phyloP scores from a whole-genome alignment of 35 echinoderm and acorn worm genomes.

The Patiria miniata region DNA sequence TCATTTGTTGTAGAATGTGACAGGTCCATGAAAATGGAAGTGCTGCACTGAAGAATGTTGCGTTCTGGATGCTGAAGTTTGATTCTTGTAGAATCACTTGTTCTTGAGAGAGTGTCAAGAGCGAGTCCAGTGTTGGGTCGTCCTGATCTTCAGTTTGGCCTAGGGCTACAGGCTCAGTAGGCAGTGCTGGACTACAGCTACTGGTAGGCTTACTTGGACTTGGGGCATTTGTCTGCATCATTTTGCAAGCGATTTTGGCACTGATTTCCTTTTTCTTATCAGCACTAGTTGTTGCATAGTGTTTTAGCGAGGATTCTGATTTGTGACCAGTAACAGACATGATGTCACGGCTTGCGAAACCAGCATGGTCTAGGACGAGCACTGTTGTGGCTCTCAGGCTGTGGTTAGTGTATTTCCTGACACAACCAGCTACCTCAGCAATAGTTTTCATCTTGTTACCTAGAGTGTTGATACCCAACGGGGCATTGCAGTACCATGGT shows the following conservation, averaged over 20 bases:
- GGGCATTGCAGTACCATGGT: slow-evolving; percentile 58
- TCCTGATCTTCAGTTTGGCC: no score
- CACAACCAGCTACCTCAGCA: slow-evolving; percentile 52
- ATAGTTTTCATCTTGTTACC: slow-evolving; percentile 84
- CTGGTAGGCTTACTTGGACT: no score
- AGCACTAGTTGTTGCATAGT: slow-evolving; percentile 37
- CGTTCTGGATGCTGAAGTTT: no score
- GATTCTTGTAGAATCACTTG: no score
- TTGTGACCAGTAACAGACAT: slow-evolving; percentile 63
- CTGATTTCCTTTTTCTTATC: slow-evolving; percentile 35
- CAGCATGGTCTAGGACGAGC: slow-evolving; percentile 42
- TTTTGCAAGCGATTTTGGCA: background rate
- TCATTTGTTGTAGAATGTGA: no score
- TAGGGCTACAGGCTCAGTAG: no score
- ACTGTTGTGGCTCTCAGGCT: slow-evolving; percentile 66
- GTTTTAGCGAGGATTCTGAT: slow-evolving; percentile 57
- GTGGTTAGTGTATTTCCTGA: slow-evolving; percentile 56
- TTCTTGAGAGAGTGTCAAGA: no score
- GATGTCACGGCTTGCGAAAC: slow-evolving; percentile 53
- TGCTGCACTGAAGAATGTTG: no score
- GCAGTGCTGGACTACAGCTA: no score
- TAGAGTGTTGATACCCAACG: slow-evolving; percentile 62
- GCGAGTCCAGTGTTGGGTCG: no score
- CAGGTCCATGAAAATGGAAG: no score
- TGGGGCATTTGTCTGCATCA: no score